These are phyloP conservation scores for Brachystomella parvula DNA, from an alignment of 1,140 invertebrate genomes.

Conservation along the genomic window DNA sequence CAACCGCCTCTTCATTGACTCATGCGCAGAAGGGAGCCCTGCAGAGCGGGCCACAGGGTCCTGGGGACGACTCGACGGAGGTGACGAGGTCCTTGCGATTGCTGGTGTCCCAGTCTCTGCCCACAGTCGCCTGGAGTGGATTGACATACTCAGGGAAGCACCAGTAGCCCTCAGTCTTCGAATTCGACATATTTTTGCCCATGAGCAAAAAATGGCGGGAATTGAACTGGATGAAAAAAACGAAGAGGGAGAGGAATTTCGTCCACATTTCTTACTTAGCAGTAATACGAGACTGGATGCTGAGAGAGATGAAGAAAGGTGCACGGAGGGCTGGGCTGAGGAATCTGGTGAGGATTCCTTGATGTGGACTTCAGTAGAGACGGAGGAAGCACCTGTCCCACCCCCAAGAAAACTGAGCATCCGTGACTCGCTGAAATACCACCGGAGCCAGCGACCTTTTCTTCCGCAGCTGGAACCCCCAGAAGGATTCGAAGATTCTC, in stretches of 20 bases:
- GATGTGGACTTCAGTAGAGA: not conserved
- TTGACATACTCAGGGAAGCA: conserved; percentile 60
- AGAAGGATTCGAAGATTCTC: not conserved
- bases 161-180: conserved; percentile 65
- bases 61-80: conserved; percentile 69
- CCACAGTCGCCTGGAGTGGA: conserved; percentile 79
- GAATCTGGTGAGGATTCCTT: not conserved
- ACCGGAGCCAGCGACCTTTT: not conserved
- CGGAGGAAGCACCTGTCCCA: not conserved
- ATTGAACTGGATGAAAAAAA: not conserved
- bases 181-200: conserved; percentile 54
- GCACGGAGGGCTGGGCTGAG: not conserved
- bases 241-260: not conserved
- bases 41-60: conserved; percentile 66
- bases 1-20: conserved; percentile 71
- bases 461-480: not conserved
- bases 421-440: not conserved
- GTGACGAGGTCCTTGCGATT: conserved; percentile 80
- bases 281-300: not conserved
- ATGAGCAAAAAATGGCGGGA: conserved; percentile 24
- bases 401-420: not conserved
- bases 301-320: not conserved
- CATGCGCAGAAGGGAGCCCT: conserved; percentile 77
- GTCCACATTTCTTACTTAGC: not conserved
- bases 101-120: conserved; percentile 63